phyloP scores from a whole-genome alignment of 2,888 invertebrate genomes.

The Branchipolynoe longqiensis region DNA sequence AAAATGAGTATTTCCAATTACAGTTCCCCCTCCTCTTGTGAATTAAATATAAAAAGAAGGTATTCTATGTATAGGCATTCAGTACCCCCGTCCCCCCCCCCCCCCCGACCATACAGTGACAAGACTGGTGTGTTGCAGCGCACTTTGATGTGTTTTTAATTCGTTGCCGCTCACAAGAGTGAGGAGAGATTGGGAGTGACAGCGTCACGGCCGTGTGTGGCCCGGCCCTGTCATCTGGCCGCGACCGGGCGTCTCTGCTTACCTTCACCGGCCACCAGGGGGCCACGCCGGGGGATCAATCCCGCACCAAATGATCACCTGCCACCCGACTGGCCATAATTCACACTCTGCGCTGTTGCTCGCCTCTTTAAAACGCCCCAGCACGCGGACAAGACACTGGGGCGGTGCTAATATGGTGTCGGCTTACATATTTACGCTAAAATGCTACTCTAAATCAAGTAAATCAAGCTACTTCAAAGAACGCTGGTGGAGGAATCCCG shows the following conservation, averaged over 20 bases:
- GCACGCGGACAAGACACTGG: neutral
- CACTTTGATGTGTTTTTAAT: constrained; percentile 18
- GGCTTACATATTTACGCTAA: constrained; percentile 14
- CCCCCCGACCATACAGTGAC: too few species aligned
- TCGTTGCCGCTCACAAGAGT: neutral
- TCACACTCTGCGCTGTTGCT: neutral
- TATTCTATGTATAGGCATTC: too few species aligned
- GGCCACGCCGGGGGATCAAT: constrained; percentile 11
- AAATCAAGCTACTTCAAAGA: neutral
- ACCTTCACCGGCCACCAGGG: constrained; percentile 15
- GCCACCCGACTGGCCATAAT: constrained; percentile 11
- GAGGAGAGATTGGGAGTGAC: constrained; percentile 38
- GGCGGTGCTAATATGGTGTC: constrained; percentile 14
- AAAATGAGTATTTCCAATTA: too few species aligned
- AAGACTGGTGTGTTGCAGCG: neutral
- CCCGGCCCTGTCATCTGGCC: constrained; percentile 9
- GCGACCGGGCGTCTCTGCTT: constrained; percentile 21
- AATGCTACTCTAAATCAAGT: neutral
- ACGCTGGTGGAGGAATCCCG: neutral
- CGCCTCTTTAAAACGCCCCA: neutral
- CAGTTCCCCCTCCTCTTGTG: too few species aligned
- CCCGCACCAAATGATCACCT: constrained; percentile 31
- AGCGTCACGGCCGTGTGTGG: neutral
- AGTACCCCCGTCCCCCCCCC: too few species aligned
- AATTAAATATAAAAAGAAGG: too few species aligned